phyloP scores from a whole-genome alignment of 2,888 invertebrate species.

The Polia nebulosa region DNA sequence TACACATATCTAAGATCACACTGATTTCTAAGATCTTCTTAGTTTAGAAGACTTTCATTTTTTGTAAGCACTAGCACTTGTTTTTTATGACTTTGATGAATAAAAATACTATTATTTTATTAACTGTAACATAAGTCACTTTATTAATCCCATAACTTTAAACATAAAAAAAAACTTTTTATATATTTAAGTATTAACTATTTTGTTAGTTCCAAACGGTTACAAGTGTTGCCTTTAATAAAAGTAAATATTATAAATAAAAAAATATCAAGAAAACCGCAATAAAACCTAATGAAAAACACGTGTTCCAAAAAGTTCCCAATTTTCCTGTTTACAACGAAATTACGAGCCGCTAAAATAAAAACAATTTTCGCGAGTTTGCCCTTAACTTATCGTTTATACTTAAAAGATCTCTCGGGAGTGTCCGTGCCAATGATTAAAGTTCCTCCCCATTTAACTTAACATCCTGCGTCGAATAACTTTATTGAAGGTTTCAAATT shows the following conservation, averaged over 20 bases:
- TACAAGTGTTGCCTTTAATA: too few species aligned
- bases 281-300: not conserved
- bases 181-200: too few species aligned
- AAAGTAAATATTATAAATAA: not conserved
- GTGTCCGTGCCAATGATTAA: slow-evolving; percentile 67
- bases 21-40: too few species aligned
- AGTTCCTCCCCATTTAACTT: slow-evolving; percentile 66
- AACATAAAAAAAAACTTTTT: too few species aligned
- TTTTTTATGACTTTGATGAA: too few species aligned
- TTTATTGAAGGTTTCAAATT: slow-evolving; percentile 62
- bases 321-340: slow-evolving; percentile 38
- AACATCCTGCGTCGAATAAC: slow-evolving; percentile 56
- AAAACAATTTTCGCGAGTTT: slow-evolving; percentile 32
- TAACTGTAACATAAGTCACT: too few species aligned
- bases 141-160: too few species aligned
- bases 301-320: not conserved
- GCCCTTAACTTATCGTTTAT: slow-evolving; percentile 68
- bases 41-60: too few species aligned
- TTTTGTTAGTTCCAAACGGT: too few species aligned
- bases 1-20: too few species aligned
- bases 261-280: not conserved
- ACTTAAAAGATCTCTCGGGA: slow-evolving; percentile 63
- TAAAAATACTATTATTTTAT: too few species aligned
- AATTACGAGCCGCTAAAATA: slow-evolving; percentile 26
- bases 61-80: too few species aligned